Conservation (phyloP, 1,140 invertebrate species). For the Melitaea cinxia region DNA sequence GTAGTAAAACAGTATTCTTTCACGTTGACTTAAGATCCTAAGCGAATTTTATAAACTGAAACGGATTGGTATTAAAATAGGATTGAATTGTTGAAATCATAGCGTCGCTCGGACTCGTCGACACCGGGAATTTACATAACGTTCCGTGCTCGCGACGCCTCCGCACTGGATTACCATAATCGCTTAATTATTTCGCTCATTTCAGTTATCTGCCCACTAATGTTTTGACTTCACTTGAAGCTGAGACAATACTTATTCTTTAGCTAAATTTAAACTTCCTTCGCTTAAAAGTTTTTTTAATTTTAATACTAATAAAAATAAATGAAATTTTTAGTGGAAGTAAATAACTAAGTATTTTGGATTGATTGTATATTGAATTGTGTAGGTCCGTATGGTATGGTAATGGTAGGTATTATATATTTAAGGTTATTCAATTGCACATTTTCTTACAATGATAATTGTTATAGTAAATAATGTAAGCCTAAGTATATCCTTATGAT, state of each 20-base stretch:
- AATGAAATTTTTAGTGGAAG: too few species aligned
- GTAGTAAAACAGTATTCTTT: background rate
- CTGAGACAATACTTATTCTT: constrained; percentile 19
- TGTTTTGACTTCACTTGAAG: constrained; percentile 48
- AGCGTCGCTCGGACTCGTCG: constrained; percentile 30
- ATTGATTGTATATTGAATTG: too few species aligned
- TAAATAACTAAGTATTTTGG: too few species aligned
- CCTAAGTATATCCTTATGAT: too few species aligned
- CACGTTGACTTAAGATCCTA: background rate
- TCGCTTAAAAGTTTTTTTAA: background rate
- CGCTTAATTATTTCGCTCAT: constrained; percentile 67
- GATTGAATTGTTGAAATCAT: constrained; percentile 36
- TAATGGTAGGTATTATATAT: too few species aligned
- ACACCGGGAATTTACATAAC: constrained; percentile 58
- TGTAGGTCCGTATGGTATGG: too few species aligned
- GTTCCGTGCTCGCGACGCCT: constrained; percentile 47
- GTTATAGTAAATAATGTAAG: too few species aligned
- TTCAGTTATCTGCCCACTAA: constrained; percentile 64
- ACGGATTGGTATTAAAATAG: constrained; percentile 31
- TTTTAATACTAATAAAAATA: background rate
- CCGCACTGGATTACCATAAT: constrained; percentile 55
- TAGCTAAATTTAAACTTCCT: constrained; percentile 1
- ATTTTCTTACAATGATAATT: too few species aligned
- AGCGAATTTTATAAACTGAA: constrained; percentile 8
- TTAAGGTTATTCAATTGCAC: too few species aligned